Evolutionary conservation across 2,888 invertebrate species (phyloP).

Genomic region (Ennomos erosarius): DNA sequence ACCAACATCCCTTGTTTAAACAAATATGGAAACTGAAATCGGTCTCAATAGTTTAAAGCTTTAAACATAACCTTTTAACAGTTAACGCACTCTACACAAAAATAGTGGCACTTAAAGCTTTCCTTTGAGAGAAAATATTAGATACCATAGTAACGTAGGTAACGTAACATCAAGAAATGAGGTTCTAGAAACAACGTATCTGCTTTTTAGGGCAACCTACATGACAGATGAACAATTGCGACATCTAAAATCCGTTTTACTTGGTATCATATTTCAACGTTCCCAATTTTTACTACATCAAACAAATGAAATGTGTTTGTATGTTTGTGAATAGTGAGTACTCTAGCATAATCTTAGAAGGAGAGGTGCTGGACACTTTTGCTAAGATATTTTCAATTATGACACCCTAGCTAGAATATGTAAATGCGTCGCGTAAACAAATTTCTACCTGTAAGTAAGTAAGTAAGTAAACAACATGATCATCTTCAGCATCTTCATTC

Average conservation of each 20-base stretch:
- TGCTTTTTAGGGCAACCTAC: conserved; percentile 17
- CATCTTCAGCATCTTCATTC: too few species aligned
- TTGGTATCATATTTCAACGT: conserved; percentile 45
- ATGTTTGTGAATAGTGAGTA: conserved; percentile 14
- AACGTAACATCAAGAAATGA: conserved; percentile 18
- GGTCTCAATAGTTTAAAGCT: neutral
- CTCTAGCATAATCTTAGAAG: conserved; percentile 18
- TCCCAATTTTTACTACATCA: conserved; percentile 46
- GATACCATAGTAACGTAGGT: conserved; percentile 25
- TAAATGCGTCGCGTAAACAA: too few species aligned
- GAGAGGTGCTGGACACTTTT: conserved; percentile 2
- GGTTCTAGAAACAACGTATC: conserved; percentile 17
- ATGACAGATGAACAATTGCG: conserved; percentile 22
- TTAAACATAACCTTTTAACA: conserved; percentile 15
- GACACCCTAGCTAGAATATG: too few species aligned
- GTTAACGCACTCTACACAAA: neutral
- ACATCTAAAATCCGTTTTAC: conserved; percentile 25
- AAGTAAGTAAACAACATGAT: too few species aligned
- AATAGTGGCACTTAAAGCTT: conserved; percentile 8
- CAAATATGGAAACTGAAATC: too few species aligned
- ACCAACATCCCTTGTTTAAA: too few species aligned
- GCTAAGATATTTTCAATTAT: neutral
- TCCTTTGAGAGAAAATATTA: conserved; percentile 24
- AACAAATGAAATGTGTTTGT: conserved; percentile 52
- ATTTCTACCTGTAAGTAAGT: too few species aligned